Evolutionary conservation across 2,113 vertebrate genomes (phyloP), one percentile per base, ranked within the genome.

Genomic region (Morone chrysops): DNA sequence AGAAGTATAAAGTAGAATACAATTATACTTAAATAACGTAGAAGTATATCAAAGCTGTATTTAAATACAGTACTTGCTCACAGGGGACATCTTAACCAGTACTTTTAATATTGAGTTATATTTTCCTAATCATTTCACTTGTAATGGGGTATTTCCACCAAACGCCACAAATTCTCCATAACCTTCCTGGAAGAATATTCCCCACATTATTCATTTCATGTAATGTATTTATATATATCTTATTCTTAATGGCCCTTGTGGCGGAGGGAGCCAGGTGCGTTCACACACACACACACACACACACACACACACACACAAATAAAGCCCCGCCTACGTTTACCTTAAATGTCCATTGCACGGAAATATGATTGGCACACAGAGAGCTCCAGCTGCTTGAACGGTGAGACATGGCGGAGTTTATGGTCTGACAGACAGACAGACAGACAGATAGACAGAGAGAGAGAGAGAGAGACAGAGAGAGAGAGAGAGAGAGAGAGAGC

Each of bases 361-460:
- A 88, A 75, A 75, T 86, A 73, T 94, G 94, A 95, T 94, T 95
- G 94, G 93, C 92, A 87, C 88, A 81, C 31, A 31, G 31, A 31
- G 76, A 31, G 87, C 85, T 87, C 47, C 92, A 91, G 94, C 92
- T 90, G 89, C 91, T 91, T 31, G 71, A 48, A 75, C 77, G 69
- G 80, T 78, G 89, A 92, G 93, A 90, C 92, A 95, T 95, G 95
- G 94, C 93, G 94, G 94, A 94, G 93, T 93, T 90, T 60, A 86
- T 60, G 25, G 74, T 51, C 51, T 43, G 82, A 73, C 80, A 18
- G 54, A 50, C 10, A 57, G 17, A 41, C 41, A 13, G 11, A 12
- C 3, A 47, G 45, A 47, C 2, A 47, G 45, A 4, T 10, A 13
- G 45, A 47, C 8, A 45, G 43, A 67, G 13, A 13, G 22, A 47